Evolutionary conservation across 2,888 invertebrate species (phyloP), one percentile per base, ranked within the genome.

Genomic region (Sylvicola cinctus): DNA sequence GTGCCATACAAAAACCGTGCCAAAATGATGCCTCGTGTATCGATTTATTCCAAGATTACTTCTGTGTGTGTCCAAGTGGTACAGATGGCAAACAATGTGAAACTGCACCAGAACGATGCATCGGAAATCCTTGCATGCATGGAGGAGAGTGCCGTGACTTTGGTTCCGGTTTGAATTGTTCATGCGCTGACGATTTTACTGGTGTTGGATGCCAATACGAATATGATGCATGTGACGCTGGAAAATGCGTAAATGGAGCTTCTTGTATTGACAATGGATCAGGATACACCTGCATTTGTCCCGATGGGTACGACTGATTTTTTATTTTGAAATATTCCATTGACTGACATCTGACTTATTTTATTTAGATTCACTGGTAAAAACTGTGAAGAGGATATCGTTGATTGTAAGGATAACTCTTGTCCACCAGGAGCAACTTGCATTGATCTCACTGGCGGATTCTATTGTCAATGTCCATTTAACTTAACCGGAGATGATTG

Each of bases 71-170:
- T 49, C 88, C 88, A 31, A 85, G 84, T 41, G 91, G 93, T 45
- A 93, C 91, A 1, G 91, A 91, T 49, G 95, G 93, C 8, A 91
- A 93, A 57, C 81, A 90, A 53, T 95, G 95, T 54, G 91, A 93
- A 60, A 88, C 88, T 0, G 90, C 93, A 0, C 93, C 93, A 3
- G 90, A 93, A 58, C 71, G 93, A 41, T 88, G 88, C 51, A 81
- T 88, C 39, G 88, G 88, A 16, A 78, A 78, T 47, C 84, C 84
- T 10, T 88, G 88, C 51, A 90, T 90, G 84, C 91, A 95, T 48
- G 85, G 81, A 31, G 93, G 93, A 34, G 79, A 79, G 51, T 95
- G 93, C 47, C 87, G 87, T 59, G 93, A 93, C 55, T 93, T 84
- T 47, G 93, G 93, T 5, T 90, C 88, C 1, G 88, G 90, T 3